Conservation (phyloP, 1,140 invertebrate genomes). For the Panagrolaimus sp. region DNA sequence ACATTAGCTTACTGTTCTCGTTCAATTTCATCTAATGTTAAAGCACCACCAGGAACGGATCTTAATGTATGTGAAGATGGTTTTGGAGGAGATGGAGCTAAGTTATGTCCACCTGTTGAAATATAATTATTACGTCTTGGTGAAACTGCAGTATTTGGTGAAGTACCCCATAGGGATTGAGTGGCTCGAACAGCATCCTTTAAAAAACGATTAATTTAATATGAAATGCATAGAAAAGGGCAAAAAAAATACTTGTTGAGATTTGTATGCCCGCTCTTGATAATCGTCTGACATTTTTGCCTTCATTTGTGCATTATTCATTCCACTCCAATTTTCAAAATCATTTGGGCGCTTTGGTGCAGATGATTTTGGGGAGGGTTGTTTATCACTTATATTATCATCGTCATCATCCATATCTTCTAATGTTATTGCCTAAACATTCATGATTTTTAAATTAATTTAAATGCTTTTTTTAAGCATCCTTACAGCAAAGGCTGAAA, state of each 20-base stretch:
- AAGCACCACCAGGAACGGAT: constrained; percentile 4
- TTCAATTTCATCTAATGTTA: constrained; percentile 26
- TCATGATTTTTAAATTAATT: neutral
- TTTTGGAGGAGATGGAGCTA: neutral
- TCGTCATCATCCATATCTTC: neutral
- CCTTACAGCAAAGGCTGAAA: constrained; percentile 34
- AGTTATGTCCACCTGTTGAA: neutral
- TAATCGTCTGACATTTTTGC: neutral
- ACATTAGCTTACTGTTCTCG: constrained; percentile 19
- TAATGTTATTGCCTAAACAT: neutral
- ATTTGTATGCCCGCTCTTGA: neutral
- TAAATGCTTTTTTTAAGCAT: constrained; percentile 22
- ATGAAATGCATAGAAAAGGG: neutral
- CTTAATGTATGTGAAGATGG: neutral
- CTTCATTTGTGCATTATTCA: neutral
- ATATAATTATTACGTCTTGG: neutral
- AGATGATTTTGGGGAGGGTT: too few species aligned
- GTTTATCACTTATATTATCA: constrained; percentile 8
- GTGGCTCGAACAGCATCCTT: constrained; percentile 4
- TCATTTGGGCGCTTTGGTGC: too few species aligned
- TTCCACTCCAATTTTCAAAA: too few species aligned
- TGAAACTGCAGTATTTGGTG: neutral
- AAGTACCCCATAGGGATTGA: constrained; percentile 1
- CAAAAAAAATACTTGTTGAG: neutral
- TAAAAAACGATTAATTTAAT: neutral